Conservation (phyloP, 2,888 invertebrate species). For the Dendrolimus houi region DNA sequence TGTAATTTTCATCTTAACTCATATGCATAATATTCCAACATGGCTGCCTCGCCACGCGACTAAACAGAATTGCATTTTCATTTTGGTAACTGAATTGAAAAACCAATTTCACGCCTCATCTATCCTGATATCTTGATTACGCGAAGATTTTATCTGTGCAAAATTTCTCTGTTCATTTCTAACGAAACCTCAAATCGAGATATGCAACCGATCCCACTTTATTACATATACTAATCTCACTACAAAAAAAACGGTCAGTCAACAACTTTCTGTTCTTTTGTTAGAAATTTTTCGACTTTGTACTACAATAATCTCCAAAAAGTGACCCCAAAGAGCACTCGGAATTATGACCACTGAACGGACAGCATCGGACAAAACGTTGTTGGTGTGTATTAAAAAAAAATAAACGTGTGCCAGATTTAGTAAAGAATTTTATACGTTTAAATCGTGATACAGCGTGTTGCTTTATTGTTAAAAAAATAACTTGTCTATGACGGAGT, state of each 20-base stretch:
- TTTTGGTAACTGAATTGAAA: constrained; percentile 9
- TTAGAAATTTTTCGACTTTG: constrained; percentile 55
- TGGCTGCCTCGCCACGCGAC: not conserved
- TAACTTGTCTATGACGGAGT: no score
- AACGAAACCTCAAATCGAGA: constrained; percentile 31
- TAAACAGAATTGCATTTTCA: constrained; percentile 17
- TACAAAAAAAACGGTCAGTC: constrained; percentile 44
- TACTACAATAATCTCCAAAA: constrained; percentile 67
- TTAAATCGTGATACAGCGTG: constrained; percentile 34
- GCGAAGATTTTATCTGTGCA: constrained; percentile 21
- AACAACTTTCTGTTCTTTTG: constrained; percentile 53
- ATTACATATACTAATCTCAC: constrained; percentile 6
- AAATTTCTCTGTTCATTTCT: constrained; percentile 11
- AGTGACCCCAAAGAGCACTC: constrained; percentile 72
- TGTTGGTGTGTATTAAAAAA: constrained; percentile 36
- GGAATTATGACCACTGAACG: constrained; percentile 42
- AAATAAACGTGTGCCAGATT: constrained; percentile 46
- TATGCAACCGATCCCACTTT: constrained; percentile 44
- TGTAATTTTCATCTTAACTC: no score
- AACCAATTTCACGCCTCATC: constrained; percentile 54
- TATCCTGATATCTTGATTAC: constrained; percentile 17
- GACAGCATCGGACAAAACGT: constrained; percentile 36
- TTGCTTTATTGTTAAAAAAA: constrained; percentile 1
- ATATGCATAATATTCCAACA: no score
- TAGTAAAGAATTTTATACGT: constrained; percentile 38